Conservation (phyloP, 2,888 invertebrate genomes). For the Caenorhabditis macrosperma region DNA sequence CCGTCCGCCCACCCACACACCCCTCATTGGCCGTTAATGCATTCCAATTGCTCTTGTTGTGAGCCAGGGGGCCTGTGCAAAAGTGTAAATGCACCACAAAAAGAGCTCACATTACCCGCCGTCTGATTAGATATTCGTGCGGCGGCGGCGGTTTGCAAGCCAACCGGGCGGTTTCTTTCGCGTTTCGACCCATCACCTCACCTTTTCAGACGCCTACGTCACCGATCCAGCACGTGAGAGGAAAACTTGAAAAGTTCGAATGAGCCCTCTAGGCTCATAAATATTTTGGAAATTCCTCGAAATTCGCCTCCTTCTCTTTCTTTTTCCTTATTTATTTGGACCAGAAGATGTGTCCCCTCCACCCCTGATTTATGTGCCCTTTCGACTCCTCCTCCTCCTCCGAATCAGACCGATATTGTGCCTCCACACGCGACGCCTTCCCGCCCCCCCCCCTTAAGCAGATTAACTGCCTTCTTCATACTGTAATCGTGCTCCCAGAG, state of each 20-base stretch:
- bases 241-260: conserved; percentile 23
- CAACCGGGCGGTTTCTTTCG: not conserved
- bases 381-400: conserved; percentile 16
- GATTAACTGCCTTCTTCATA: conserved; percentile 20
- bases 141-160: not conserved
- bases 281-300: not conserved
- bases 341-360: not conserved
- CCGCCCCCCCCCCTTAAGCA: conserved; percentile 15
- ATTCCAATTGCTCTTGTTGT: not conserved
- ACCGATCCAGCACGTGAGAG: not conserved
- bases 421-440: conserved; percentile 13
- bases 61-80: not conserved
- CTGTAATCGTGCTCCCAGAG: not conserved
- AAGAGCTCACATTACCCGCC: not conserved
- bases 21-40: not conserved
- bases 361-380: conserved; percentile 25
- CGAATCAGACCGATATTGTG: conserved; percentile 43
- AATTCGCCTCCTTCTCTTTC: not conserved
- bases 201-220: not conserved
- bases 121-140: conserved; percentile 4
- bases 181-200: not conserved
- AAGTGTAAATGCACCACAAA: not conserved
- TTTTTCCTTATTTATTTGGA: conserved; percentile 29
- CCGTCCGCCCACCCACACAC: not conserved
- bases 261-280: conserved; percentile 23